Percentiles rank a stretch among this genome's conserved stretches.
Evolutionary conservation across 2,797 vertebrate genomes (phyloP).

Genomic region (Sebastes jordani): DNA sequence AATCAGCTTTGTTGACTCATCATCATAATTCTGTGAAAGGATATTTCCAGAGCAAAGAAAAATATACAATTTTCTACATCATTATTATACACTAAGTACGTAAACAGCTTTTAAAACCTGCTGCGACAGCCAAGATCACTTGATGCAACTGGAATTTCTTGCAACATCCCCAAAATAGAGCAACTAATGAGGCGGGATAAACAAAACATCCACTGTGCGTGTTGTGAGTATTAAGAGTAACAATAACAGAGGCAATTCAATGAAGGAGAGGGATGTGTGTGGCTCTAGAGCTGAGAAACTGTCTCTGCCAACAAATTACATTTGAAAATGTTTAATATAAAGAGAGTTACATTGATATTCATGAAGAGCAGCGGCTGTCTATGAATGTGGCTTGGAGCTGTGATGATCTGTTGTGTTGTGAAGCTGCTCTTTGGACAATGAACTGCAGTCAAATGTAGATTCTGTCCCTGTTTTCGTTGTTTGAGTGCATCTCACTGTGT

Average conservation of each 20-base stretch:
- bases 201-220: background rate
- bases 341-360: background rate
- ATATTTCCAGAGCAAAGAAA: constrained; percentile 14
- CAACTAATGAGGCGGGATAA: background rate
- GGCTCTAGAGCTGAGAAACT: background rate
- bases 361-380: background rate
- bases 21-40: background rate
- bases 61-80: background rate
- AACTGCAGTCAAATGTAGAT: background rate
- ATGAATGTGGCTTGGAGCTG: background rate
- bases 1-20: constrained; percentile 27
- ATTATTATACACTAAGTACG: background rate
- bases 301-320: background rate
- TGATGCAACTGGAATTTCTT: background rate
- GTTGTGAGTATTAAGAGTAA: background rate
- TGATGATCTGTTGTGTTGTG: background rate
- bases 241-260: background rate
- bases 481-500: background rate
- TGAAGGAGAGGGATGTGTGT: background rate
- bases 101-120: constrained; percentile 26
- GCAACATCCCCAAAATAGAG: background rate
- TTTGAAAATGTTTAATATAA: background rate
- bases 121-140: background rate
- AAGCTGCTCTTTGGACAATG: background rate
- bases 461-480: background rate